phyloP scores from a whole-genome alignment of 2,888 invertebrate species.

The Cephus spinipes region DNA sequence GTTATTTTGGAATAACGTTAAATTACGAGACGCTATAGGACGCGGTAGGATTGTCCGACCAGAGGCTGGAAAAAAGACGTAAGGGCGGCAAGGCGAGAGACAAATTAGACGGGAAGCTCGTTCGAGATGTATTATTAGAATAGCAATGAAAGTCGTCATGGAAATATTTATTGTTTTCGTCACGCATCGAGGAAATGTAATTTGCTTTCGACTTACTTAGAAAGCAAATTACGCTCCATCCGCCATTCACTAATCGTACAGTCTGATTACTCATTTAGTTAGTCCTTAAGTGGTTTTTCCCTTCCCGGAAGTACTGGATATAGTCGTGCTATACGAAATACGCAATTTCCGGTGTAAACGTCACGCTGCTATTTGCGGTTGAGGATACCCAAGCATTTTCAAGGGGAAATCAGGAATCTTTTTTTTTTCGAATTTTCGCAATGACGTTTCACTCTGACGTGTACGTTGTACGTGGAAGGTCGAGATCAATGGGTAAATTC shows the following conservation, averaged over 20 bases:
- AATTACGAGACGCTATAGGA: neutral
- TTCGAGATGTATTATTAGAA: neutral
- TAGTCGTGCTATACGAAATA: neutral
- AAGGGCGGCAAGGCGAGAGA: neutral
- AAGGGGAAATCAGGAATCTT: neutral
- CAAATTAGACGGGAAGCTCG: neutral
- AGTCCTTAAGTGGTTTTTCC: neutral
- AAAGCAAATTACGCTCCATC: neutral
- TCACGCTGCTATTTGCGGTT: neutral
- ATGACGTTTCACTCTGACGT: neutral
- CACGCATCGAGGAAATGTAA: neutral
- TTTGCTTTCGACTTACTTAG: neutral
- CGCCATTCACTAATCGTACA: neutral
- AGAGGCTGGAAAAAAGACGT: neutral
- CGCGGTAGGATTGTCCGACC: neutral
- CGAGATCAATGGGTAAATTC: neutral
- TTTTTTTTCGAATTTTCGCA: neutral
- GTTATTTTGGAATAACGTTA: neutral
- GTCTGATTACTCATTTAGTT: neutral
- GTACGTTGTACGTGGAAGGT: neutral
- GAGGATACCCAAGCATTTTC: neutral
- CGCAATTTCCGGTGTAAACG: neutral
- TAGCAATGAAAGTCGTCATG: neutral
- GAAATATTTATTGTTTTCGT: neutral
- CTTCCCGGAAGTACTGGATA: neutral